These are phyloP conservation scores for Marmota monax DNA, from an alignment of 2,113 vertebrate genomes.

Conservation along the genomic window DNA sequence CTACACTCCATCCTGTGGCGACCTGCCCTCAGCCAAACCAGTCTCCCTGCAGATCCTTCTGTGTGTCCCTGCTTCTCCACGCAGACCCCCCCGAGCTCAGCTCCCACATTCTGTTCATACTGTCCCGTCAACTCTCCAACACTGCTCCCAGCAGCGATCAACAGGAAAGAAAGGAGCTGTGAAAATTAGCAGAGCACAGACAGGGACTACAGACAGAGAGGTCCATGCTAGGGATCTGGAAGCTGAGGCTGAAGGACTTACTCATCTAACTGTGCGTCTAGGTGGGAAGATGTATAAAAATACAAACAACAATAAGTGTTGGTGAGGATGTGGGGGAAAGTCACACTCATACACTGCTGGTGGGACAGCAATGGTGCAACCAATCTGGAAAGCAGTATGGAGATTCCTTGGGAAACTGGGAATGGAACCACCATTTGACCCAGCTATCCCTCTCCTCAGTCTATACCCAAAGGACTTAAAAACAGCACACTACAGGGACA, in stretches of 20 bases:
- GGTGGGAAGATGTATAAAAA: background rate
- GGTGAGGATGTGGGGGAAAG: too few relatives aligned
- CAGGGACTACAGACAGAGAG: slow-evolving; percentile 69
- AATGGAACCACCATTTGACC: too few relatives aligned
- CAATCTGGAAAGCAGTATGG: too few relatives aligned
- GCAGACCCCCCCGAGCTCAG: slow-evolving; percentile 21
- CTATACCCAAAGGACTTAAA: too few relatives aligned
- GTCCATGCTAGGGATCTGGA: background rate
- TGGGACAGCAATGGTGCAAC: too few relatives aligned
- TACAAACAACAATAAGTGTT: too few relatives aligned
- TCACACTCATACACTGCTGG: too few relatives aligned
- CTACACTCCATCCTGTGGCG: background rate
- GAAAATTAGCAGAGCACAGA: slow-evolving; percentile 64
- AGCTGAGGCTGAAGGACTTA: slow-evolving; percentile 58
- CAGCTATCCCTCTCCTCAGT: too few relatives aligned
- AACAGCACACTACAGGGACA: too few relatives aligned
- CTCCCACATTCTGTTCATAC: slow-evolving; percentile 61
- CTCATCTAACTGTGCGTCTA: background rate
- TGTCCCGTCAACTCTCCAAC: background rate
- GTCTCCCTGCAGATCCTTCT: background rate
- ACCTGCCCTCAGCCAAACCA: background rate
- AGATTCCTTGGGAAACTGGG: too few relatives aligned
- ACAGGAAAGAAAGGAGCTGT: slow-evolving; percentile 77
- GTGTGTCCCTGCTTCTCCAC: background rate
- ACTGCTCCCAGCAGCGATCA: slow-evolving; percentile 73